Base-by-base conservation (phyloP, 2,113 vertebrate genomes). In the Eira barbara region DNA sequence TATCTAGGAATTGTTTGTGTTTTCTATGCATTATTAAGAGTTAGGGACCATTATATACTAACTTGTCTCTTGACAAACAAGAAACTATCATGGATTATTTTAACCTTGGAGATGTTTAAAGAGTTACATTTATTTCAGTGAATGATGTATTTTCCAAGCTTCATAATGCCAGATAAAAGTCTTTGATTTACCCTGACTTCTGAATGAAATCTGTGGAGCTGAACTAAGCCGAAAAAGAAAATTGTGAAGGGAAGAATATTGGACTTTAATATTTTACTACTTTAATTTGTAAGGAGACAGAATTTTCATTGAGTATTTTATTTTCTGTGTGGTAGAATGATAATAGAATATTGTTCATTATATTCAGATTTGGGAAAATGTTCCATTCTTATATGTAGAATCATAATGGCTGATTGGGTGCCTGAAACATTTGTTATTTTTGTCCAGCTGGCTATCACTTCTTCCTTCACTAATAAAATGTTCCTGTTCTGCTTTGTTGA, bases 281-380 rank as follows among this genome's bases (percentile, higher is more conserved):
- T 89, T 91, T 61, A 84, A 93, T 90, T 92, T 89, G 91, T 29
- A 79, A 84, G 36, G 34, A 89, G 79, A 71, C 18, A 31, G 10
- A 29, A n/a, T 45, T 92, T 89, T 89, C 67, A 89, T 67, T 80
- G 89, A 65, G 27, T 67, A 78, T 74, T 94, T 96, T 86, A 69
- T 76, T 63, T 80, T 85, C 61, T 39, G 3, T 55, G 52, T 81
- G 57, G 23, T 84, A 74, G 93, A 84, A 85, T 36, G 13, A 67
- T 39, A 61, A 76, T 25, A 34, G 57, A 67, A 52, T 45, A 36
- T 59, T 45, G 47, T 55, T 82, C 61, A 29, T 74, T 92, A 21
- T 88, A 18, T 92, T 95, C 47, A 93, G 23, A 81, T 45, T 67
- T 94, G 69, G 67, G 69, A 59, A 61, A 36, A 55, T 49, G 7